Evolutionary conservation across 2,888 invertebrate genomes (phyloP), one percentile per base, ranked within the genome.

Genomic region (Noctuana brunneofusca): DNA sequence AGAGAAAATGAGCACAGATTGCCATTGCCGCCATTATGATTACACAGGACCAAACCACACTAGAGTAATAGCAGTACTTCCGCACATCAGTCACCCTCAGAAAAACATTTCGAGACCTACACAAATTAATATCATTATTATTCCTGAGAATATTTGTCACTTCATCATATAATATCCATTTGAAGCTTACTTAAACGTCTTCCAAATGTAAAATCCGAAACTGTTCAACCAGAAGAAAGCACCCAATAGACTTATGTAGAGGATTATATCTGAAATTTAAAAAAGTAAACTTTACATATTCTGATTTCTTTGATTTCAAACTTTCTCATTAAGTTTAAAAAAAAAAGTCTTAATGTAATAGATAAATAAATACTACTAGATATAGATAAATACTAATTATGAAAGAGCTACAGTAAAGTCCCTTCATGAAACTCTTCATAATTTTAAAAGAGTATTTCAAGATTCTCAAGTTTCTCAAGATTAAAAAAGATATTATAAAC

Each of bases 141-240:
- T 54, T 38, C 14, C 57, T 67, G 63, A 55, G 50, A 52, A 65
- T 54, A 62, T 62, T 30, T 49, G 55, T 55, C 20, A 62, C 20
- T 30, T 55, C 3, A 63, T 22, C 18, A 58, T 35, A 65, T 59
- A 58, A n/a, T 41, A 53, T 57, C 35, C 63, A 32, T 65, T 2
- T 55, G 58, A 64, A 57, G 71, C 91, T 88, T 87, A 95, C 95
- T 93, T 95, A 78, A 97, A 97, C 0, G 96, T 97, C 80, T 95
- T 96, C 97, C 97, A 97, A 66, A 97, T 95, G 79, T 97, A 97
- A 79, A 96, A 97, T 55, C 96, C 97, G 66, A 96, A 93, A 77
- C 96, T 96, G 71, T 96, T 97, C 2, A 97, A 86, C 97, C 97
- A 97, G 77, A 97, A 96, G 84, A 96, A 97, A 56, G 96, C 96